Evolutionary conservation across 2,113 vertebrate genomes (phyloP), one percentile per base, ranked within the genome.

Genomic region (Steatornis caripensis): DNA sequence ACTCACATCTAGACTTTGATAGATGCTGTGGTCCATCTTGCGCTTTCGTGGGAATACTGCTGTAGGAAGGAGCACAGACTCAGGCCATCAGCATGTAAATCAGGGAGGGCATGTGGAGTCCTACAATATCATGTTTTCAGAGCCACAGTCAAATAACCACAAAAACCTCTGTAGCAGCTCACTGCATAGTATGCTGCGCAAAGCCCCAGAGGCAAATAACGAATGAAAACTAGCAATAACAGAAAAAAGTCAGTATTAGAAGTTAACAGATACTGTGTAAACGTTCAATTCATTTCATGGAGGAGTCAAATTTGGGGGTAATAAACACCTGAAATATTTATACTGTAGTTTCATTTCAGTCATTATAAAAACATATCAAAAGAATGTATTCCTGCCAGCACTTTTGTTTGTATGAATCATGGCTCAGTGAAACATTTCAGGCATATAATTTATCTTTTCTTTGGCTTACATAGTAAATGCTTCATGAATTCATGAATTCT

Each of bases 381-480:
- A 95, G 89, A 84, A 58, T 66, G 43, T 53, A 66, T 77, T 93
- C 65, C 84, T 97, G 97, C 97, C 98, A 98, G 78, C 96, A 85
- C 69, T 85, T 93, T 97, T 97, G 96, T 97, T 93, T 89, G 91
- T 83, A 96, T 97, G 97, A 98, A 98, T 97, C 95, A 78, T 78
- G 72, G 95, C 95, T 97, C 97, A 98, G 97, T 95, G 97, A 95
- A 97, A 98, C 86, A 97, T 97, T 97, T 96, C 97, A 98, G 97
- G 97, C 97, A 91, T 97, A 98, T 97, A 97, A 98, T 98, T 98
- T 98, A 97, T 98, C 98, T 98, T 98, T 98, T 98, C 97, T 98
- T 98, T 97, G 97, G 98, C 97, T 93, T 91, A 78, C 96, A 97
- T 91, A 97, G 96, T 98, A 97, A 98, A 98, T 94, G 97, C 97